phyloP scores from a whole-genome alignment of 2,888 invertebrate species.

The Thumatha senex region DNA sequence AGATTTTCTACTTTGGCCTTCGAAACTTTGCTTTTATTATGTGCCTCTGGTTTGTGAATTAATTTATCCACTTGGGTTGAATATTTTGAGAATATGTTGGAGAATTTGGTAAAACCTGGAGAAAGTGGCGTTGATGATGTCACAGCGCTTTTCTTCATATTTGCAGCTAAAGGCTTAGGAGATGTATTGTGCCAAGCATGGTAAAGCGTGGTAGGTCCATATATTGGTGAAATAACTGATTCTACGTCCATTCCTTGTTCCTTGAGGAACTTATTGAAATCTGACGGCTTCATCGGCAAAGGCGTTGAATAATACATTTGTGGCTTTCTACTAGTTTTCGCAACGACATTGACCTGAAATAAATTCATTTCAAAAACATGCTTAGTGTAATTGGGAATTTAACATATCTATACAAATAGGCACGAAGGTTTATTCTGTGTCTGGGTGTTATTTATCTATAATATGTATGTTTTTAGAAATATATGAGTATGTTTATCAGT shows the following conservation, averaged over 20 bases:
- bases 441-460: too few species aligned
- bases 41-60: not conserved
- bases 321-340: constrained; percentile 48
- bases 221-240: constrained; percentile 51
- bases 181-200: not conserved
- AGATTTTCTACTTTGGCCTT: not conserved
- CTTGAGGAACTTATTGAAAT: constrained; percentile 60
- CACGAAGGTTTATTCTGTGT: too few species aligned
- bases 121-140: not conserved
- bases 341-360: constrained; percentile 32
- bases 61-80: not conserved
- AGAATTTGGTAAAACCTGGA: not conserved
- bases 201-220: constrained; percentile 3
- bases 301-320: constrained; percentile 60
- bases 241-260: constrained; percentile 54
- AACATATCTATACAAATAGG: not conserved
- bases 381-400: not conserved
- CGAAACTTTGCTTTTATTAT: not conserved
- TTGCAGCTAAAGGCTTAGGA: not conserved
- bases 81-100: not conserved
- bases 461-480: too few species aligned
- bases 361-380: not conserved
- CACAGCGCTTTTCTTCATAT: not conserved
- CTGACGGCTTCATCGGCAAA: constrained; percentile 55
- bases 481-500: too few species aligned